Conservation (phyloP, 2,888 invertebrate species). For the Drosophila anceps region DNA sequence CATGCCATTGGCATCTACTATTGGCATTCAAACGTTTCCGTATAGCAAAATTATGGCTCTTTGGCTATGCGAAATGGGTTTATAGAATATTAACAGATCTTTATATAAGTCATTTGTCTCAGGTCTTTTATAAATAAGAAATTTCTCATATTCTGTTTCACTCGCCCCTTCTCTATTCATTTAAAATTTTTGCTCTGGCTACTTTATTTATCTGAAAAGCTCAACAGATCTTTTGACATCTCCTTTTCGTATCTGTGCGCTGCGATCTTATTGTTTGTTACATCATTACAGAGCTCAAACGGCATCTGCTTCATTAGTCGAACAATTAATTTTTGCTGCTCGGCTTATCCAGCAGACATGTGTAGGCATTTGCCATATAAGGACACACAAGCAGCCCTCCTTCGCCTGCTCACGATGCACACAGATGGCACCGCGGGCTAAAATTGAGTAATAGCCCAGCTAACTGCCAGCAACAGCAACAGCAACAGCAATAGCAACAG, state of each 20-base stretch:
- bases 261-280: slow-evolving; percentile 63
- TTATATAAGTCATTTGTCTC: not conserved
- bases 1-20: slow-evolving; percentile 11
- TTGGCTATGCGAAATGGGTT: not conserved
- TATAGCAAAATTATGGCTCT: not conserved
- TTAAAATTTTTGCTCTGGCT: slow-evolving; percentile 10
- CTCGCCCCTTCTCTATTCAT: not conserved
- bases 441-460: slow-evolving; percentile 78
- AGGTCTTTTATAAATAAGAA: not conserved
- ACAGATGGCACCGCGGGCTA: slow-evolving; percentile 69
- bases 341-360: slow-evolving; percentile 53
- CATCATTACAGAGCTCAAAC: slow-evolving; percentile 49
- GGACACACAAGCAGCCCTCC: slow-evolving; percentile 38
- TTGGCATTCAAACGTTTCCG: slow-evolving; percentile 1
- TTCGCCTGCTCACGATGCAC: slow-evolving; percentile 26
- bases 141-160: not conserved
- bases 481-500: slow-evolving; percentile 41
- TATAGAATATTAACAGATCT: not conserved
- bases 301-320: slow-evolving; percentile 72
- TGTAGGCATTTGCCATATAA: slow-evolving; percentile 65
- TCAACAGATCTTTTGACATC: slow-evolving; percentile 49
- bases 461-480: slow-evolving; percentile 64
- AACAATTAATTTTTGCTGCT: slow-evolving; percentile 64
- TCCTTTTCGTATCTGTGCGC: slow-evolving; percentile 43
- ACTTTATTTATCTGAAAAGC: slow-evolving; percentile 34